phyloP scores from a whole-genome alignment of 2,797 vertebrate genomes.

The Melanotaenia nigrans region DNA sequence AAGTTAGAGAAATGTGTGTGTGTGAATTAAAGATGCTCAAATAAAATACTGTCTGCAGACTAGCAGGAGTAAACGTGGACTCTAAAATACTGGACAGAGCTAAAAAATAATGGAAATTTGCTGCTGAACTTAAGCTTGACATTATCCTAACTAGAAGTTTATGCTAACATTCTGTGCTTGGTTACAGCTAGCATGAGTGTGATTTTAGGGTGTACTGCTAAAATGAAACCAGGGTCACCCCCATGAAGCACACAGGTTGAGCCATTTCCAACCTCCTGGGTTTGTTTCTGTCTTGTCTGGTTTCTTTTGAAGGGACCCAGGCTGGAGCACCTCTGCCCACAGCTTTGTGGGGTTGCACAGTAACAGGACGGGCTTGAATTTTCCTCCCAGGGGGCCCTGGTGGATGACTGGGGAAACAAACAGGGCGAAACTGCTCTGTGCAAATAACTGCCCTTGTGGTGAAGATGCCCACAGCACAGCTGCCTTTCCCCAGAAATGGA shows the following conservation, averaged over 20 bases:
- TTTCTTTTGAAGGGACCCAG: constrained; percentile 30
- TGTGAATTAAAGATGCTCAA: constrained; percentile 55
- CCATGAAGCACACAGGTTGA: neutral
- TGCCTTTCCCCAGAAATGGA: constrained; percentile 57
- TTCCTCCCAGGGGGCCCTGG: constrained; percentile 34
- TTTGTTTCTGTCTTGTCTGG: constrained; percentile 2
- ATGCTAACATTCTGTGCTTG: constrained; percentile 24
- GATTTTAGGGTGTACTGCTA: constrained; percentile 2
- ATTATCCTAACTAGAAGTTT: constrained; percentile 31
- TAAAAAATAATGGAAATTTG: constrained; percentile 28
- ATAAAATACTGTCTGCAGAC: constrained; percentile 52
- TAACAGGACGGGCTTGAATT: constrained; percentile 30
- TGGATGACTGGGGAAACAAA: constrained; percentile 51
- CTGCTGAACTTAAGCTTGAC: constrained; percentile 38
- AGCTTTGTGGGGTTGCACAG: constrained; percentile 24
- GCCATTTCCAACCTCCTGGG: neutral
- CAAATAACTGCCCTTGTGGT: constrained; percentile 71
- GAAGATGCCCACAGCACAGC: constrained; percentile 63
- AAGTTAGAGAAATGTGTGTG: constrained; percentile 48
- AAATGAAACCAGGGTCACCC: constrained; percentile 14
- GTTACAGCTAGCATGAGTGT: neutral
- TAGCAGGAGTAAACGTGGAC: constrained; percentile 30
- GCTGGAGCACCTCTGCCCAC: constrained; percentile 3
- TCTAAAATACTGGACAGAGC: constrained; percentile 30
- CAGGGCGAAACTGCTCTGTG: constrained; percentile 69